A percentile compares a stretch with the other conserved stretches of the same genome.
These are phyloP conservation scores for Halesus radiatus DNA, from an alignment of 1,140 invertebrate species.

Conservation along the genomic window DNA sequence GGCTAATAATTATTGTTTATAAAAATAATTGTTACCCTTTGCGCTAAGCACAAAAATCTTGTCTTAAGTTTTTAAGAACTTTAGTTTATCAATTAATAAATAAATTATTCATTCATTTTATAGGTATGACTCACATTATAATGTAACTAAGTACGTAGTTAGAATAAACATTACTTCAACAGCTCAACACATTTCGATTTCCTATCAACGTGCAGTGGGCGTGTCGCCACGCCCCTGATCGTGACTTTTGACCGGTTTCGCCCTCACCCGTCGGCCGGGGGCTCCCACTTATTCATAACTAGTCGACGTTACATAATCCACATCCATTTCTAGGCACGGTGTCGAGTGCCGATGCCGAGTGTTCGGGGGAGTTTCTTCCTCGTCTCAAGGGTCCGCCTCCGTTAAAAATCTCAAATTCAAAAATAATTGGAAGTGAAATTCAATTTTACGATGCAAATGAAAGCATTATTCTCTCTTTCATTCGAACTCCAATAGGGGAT, in stretches of 20 bases:
- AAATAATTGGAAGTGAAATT: constrained; percentile 51
- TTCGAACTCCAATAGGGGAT: not conserved
- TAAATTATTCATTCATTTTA: not conserved
- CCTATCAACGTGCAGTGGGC: constrained; percentile 28
- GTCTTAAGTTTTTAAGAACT: too few species aligned
- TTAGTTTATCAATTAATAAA: too few species aligned
- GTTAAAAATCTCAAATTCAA: not conserved
- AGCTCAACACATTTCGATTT: not conserved
- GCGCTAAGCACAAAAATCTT: too few species aligned
- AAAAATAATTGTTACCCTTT: too few species aligned
- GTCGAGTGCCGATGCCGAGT: not conserved
- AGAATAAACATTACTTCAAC: not conserved
- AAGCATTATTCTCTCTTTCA: too few species aligned
- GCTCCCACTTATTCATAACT: constrained; percentile 28
- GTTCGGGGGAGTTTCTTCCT: constrained; percentile 28
- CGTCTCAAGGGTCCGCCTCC: constrained; percentile 43
- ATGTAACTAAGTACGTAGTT: not conserved
- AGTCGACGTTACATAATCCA: constrained; percentile 5
- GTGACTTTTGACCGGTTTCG: constrained; percentile 41
- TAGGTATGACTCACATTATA: not conserved
- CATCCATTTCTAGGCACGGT: not conserved
- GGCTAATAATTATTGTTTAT: too few species aligned
- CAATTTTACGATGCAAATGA: too few species aligned
- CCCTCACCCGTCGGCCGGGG: constrained; percentile 27
- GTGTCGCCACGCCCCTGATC: constrained; percentile 51